Conservation (phyloP, 2,888 invertebrate species). For the Torymus aiolomorphi region DNA sequence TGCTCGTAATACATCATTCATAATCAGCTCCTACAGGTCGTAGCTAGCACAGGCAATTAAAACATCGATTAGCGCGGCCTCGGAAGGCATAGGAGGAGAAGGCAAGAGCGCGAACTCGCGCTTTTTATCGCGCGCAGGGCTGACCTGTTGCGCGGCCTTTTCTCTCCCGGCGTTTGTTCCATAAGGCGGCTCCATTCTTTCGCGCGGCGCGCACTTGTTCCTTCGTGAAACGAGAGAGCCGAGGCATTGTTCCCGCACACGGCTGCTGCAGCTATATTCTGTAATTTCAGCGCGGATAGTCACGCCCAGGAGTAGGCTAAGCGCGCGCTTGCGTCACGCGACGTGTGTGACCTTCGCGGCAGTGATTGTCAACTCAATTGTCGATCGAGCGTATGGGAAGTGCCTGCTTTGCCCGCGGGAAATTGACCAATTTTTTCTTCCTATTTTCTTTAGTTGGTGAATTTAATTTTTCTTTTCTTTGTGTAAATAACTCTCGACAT, state of each 20-base stretch:
- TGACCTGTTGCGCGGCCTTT: conserved; percentile 45
- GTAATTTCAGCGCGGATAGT: conserved; percentile 36
- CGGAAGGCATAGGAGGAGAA: background rate
- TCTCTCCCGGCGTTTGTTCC: background rate
- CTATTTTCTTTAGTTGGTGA: too few relatives aligned
- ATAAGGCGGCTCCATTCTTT: conserved; percentile 21
- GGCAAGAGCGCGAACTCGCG: background rate
- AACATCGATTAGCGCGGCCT: conserved; percentile 41
- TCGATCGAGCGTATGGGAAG: too few relatives aligned
- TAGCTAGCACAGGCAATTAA: conserved; percentile 30
- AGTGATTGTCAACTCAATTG: conserved; percentile 5
- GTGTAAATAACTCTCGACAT: too few relatives aligned
- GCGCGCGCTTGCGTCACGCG: background rate
- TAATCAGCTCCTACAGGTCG: too few relatives aligned
- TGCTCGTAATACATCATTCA: too few relatives aligned
- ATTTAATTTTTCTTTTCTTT: too few relatives aligned
- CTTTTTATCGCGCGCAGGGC: background rate
- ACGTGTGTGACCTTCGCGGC: conserved; percentile 18
- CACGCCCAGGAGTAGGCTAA: conserved; percentile 6
- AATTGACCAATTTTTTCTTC: too few relatives aligned
- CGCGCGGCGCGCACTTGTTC: conserved; percentile 21
- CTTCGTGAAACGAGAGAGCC: conserved; percentile 34
- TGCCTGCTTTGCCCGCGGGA: too few relatives aligned
- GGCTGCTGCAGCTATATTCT: conserved; percentile 7
- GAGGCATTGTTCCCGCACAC: conserved; percentile 26